phyloP scores from a whole-genome alignment of 2,113 vertebrate species.

The Meriones unguiculatus region DNA sequence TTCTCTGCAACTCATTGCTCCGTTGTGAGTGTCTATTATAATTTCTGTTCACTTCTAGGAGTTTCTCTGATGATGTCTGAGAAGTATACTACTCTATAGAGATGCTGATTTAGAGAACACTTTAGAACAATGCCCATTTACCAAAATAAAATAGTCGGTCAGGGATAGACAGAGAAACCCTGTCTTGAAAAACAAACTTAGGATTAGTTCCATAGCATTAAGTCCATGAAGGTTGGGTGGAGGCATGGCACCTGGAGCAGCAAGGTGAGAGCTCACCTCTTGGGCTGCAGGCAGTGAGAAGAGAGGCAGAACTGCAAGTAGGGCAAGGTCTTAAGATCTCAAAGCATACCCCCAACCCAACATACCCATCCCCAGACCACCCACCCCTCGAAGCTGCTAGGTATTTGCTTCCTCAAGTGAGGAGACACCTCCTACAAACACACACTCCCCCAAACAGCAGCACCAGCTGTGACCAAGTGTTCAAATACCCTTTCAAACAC shows the following conservation, averaged over 20 bases:
- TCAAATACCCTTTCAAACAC: not conserved
- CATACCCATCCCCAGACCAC: no score
- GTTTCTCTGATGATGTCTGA: not conserved
- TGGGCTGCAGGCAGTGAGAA: not conserved
- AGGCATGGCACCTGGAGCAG: not conserved
- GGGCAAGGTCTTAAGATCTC: not conserved
- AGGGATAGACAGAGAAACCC: not conserved
- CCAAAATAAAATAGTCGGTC: not conserved
- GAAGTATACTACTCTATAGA: not conserved
- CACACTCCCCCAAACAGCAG: not conserved
- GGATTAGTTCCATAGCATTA: not conserved
- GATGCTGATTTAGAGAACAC: not conserved
- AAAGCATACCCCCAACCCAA: not conserved
- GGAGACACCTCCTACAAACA: not conserved
- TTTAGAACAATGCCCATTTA: not conserved
- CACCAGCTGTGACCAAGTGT: not conserved
- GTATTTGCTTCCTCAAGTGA: not conserved
- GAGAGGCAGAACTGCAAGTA: not conserved
- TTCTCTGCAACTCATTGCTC: not conserved
- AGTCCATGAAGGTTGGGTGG: not conserved
- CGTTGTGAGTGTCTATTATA: not conserved
- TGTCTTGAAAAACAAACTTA: not conserved
- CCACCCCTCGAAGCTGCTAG: not conserved
- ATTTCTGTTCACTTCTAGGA: not conserved
- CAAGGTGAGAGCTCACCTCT: not conserved